Base-by-base conservation (phyloP, 2,797 vertebrate genomes). In the Etheostoma perlongum region DNA sequence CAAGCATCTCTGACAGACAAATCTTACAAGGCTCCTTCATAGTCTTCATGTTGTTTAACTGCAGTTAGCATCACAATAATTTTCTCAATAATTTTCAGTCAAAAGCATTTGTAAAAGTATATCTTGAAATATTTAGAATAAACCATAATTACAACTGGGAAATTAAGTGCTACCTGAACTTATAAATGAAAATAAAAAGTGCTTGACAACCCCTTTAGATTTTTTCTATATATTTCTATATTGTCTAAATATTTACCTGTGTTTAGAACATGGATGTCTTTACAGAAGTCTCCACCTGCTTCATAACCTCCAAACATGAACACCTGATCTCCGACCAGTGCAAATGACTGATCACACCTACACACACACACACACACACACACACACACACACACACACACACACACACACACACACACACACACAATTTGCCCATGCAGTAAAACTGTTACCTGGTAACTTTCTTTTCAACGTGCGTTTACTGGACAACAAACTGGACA, bases 291-390 rank as follows among this genome's bases (percentile, higher is more conserved):
- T 76, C 91, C 92, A 25, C 77, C 83, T 27, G 71, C 77, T 65
- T 87, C 85, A 54, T 73, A 89, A 42, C 95, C 95, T 76, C 95
- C 94, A 46, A 91, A 94, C 93, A 96, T 85, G 68, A 94, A 95
- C 53, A 95, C 81, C 85, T 94, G 93, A 82, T 94, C 92, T 64
- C 91, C 89, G 4, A 94, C 91, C 65, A 87, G 61, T 74, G 93
- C 90, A 59, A 86, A 91, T 5, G 81, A 91, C 71, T 95, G 94
- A 70, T 79, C 91, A 73, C 67, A 91, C 61, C 95, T 96, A 14
- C 74, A 86, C 53, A 73, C 42, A 40, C 30, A 51, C 48, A 52
- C 46, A 44, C 33, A 52, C 66, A 53, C 55, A 3, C 23, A 62
- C 40, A 62, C 8, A 61, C 14, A 67, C 54, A 44, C 42, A 44